These are phyloP conservation scores for Aphidoletes aphidimyza DNA, from an alignment of 2,888 invertebrate genomes.

Conservation along the genomic window DNA sequence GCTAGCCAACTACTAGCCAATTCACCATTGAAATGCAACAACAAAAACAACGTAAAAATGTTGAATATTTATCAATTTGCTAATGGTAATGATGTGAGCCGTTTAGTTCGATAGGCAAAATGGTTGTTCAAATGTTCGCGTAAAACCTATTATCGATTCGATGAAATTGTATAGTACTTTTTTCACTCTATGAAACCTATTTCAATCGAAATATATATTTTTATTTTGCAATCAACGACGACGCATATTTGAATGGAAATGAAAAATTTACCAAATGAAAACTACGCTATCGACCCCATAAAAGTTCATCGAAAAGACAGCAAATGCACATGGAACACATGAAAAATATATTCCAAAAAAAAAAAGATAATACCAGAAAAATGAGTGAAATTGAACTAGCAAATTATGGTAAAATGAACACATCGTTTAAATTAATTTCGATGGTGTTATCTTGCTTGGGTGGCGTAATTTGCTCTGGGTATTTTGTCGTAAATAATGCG, in stretches of 20 bases:
- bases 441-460: constrained; percentile 50
- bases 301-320: neutral
- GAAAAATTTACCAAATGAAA: constrained; percentile 44
- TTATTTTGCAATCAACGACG: neutral
- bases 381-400: neutral
- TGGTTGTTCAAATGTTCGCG: constrained; percentile 7
- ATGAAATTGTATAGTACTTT: neutral
- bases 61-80: constrained; percentile 44
- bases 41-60: neutral
- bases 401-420: constrained; percentile 53
- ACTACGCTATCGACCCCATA: constrained; percentile 18
- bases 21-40: neutral
- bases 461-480: constrained; percentile 43
- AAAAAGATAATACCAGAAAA: neutral
- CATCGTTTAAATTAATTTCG: constrained; percentile 53
- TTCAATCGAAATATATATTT: neutral
- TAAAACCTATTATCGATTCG: neutral
- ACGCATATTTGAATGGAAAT: neutral
- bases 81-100: constrained; percentile 38
- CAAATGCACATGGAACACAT: neutral
- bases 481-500: constrained; percentile 47
- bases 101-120: constrained; percentile 30
- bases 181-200: neutral
- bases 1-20: no score
- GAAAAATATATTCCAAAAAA: neutral